Base-by-base conservation (phyloP, 2,797 vertebrate species). In the Selene dorsalis region DNA sequence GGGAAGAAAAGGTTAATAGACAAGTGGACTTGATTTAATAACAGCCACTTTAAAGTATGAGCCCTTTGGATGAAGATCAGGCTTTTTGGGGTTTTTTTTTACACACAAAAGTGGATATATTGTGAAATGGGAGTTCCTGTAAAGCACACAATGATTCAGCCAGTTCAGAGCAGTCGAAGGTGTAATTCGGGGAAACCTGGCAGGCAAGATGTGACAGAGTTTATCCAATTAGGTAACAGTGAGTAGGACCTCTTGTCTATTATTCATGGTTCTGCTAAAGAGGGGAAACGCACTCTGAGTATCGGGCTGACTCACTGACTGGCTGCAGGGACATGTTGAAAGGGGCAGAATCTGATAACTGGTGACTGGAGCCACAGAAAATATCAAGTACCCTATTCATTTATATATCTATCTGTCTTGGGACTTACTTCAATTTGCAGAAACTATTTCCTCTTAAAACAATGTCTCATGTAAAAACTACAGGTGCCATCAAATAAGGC, bases 191-290 rank as follows among this genome's bases (percentile, higher is more conserved):
- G 65, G 41, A 74, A 85, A 84, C n/a, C 72, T 45, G 30, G 69
- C 75, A 89, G 86, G 83, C 79, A 78, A 79, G 87, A 91, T 53
- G 38, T 69, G 85, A 84, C 89, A 88, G 61, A 82, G 82, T 80
- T 84, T 48, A 88, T 60, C 74, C 58, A 12, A 12, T n/a, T 4
- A 7, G 43, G 61, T 14, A 45, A 41, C 14, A 70, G 41, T 7
- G 76, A 71, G 82, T 61, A 39, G 67, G 61, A 22, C 88, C 11
- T 28, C 73, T 58, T 66, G 62, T 12, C 38, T 28, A 48, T 50
- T 73, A 78, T 53, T 84, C 74, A 60, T 70, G 43, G 52, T 45
- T 67, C 47, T 50, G 41, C 39, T 18, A 12, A 22, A 64, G 59
- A 78, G 50, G 41, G 24, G 69, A 82, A 75, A 75, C 55, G 52